A percentile compares a stretch with the other conserved stretches of the same genome.
phyloP scores from a whole-genome alignment of 1,140 invertebrate species.

The Campoletis sonorensis region DNA sequence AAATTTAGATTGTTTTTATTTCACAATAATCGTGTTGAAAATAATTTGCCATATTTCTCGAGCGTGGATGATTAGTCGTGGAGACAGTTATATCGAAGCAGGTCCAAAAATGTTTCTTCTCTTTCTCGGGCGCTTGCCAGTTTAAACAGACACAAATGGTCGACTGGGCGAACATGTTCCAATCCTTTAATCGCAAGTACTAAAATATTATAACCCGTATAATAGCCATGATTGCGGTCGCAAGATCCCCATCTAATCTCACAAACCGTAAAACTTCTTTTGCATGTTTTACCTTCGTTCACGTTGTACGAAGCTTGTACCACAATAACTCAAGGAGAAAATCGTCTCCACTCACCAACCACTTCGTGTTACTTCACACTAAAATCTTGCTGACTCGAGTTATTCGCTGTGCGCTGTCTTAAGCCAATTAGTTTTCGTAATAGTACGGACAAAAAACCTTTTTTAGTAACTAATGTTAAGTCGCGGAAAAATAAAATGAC shows the following conservation, averaged over 20 bases:
- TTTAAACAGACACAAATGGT: not conserved
- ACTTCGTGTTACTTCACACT: not conserved
- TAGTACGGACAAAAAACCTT: not conserved
- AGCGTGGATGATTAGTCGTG: not conserved
- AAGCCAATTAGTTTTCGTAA: not conserved
- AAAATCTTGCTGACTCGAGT: not conserved
- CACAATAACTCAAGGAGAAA: slow-evolving; percentile 22
- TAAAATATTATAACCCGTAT: slow-evolving; percentile 63
- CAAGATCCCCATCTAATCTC: slow-evolving; percentile 62
- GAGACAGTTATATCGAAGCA: not conserved
- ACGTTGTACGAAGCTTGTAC: slow-evolving; percentile 35
- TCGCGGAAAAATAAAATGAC: too few species aligned
- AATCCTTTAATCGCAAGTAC: slow-evolving; percentile 63
- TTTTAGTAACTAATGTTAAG: not conserved
- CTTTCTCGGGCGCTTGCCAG: not conserved
- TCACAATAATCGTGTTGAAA: too few species aligned
- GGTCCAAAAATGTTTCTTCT: not conserved
- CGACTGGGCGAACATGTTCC: slow-evolving; percentile 39
- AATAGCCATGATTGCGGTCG: slow-evolving; percentile 56
- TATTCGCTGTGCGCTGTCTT: not conserved
- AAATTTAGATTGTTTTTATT: too few species aligned
- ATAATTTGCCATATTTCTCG: not conserved
- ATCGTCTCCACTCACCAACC: not conserved
- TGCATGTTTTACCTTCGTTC: slow-evolving; percentile 54
- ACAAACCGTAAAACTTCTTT: slow-evolving; percentile 60